These are phyloP conservation scores for Epinephelus coioides DNA, from an alignment of 2,797 vertebrate genomes.

Conservation along the genomic window DNA sequence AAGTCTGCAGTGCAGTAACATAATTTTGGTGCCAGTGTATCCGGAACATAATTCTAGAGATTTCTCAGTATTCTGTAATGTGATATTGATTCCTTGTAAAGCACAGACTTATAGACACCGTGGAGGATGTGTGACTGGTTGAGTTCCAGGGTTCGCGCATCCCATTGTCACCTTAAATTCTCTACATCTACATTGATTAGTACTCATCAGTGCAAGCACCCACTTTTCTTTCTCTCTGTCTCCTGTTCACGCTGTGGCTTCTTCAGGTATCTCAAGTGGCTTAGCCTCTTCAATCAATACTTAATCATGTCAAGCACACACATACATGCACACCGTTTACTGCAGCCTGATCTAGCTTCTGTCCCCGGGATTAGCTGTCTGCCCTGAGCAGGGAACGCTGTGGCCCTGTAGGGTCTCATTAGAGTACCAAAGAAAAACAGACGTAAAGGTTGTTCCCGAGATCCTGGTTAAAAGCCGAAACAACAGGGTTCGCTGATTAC, in stretches of 20 bases:
- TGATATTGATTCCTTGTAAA: slow-evolving; percentile 13
- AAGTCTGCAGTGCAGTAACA: background rate
- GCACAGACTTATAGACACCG: slow-evolving; percentile 1
- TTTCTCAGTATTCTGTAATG: background rate
- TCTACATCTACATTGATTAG: slow-evolving; percentile 16
- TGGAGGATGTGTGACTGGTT: background rate
- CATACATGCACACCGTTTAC: background rate
- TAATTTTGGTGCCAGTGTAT: background rate
- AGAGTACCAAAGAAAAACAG: background rate
- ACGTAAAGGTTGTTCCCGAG: background rate
- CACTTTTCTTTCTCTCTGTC: background rate
- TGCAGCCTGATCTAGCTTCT: slow-evolving; percentile 11
- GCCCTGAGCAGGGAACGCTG: slow-evolving; percentile 6
- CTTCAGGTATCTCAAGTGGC: background rate
- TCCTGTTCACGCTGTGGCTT: background rate
- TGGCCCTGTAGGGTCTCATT: slow-evolving; percentile 24
- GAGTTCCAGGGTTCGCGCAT: slow-evolving; percentile 8
- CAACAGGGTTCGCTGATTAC: background rate
- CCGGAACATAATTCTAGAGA: background rate
- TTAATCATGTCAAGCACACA: slow-evolving; percentile 19
- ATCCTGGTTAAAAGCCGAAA: slow-evolving; percentile 3
- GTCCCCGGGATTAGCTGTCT: slow-evolving; percentile 25
- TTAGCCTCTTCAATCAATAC: slow-evolving; percentile 50
- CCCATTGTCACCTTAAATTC: background rate
- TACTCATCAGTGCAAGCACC: slow-evolving; percentile 18